A percentile compares a stretch with the other conserved stretches of the same genome.
Conservation (phyloP, 2,113 vertebrate species). For the Lipophrys pholis region DNA sequence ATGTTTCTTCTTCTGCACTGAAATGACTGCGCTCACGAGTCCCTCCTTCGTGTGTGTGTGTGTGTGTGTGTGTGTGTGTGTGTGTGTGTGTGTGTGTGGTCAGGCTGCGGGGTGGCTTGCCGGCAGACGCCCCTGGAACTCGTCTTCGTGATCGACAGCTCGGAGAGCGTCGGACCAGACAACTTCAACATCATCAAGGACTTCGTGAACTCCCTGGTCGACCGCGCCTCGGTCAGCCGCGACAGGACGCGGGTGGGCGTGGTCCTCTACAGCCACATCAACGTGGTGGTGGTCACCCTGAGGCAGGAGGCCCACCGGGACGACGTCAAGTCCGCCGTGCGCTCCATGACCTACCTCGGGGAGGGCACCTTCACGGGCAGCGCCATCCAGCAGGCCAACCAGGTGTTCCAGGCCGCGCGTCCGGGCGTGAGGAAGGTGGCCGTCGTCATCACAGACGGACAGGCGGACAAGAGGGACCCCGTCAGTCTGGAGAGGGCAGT, state of each 20-base stretch:
- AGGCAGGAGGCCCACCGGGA: conserved; percentile 79
- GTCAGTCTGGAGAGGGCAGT: conserved; percentile 77
- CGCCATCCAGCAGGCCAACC: conserved; percentile 82
- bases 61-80: too few relatives aligned
- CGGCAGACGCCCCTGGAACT: conserved; percentile 86
- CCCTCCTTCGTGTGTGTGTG: too few relatives aligned
- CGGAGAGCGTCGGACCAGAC: conserved; percentile 87
- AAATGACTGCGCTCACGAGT: too few relatives aligned
- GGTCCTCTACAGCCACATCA: conserved; percentile 89
- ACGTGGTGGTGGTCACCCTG: conserved; percentile 81
- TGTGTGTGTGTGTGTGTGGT: background rate
- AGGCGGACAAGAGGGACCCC: conserved; percentile 83
- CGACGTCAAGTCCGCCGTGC: conserved; percentile 80
- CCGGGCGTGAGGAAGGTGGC: conserved; percentile 83
- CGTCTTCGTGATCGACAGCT: conserved; percentile 92
- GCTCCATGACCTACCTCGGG: conserved; percentile 86
- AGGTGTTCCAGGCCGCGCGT: conserved; percentile 77
- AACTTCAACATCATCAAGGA: conserved; percentile 88
- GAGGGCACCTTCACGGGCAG: conserved; percentile 89
- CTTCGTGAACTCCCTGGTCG: conserved; percentile 86
- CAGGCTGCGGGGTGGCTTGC: conserved; percentile 88
- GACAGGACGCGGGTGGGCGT: conserved; percentile 81
- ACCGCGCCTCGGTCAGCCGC: conserved; percentile 68
- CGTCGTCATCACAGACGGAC: conserved; percentile 88
- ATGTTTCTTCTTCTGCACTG: background rate